These are phyloP conservation scores for Lomographa bimaculata DNA, from an alignment of 2,888 invertebrate species.

Conservation along the genomic window DNA sequence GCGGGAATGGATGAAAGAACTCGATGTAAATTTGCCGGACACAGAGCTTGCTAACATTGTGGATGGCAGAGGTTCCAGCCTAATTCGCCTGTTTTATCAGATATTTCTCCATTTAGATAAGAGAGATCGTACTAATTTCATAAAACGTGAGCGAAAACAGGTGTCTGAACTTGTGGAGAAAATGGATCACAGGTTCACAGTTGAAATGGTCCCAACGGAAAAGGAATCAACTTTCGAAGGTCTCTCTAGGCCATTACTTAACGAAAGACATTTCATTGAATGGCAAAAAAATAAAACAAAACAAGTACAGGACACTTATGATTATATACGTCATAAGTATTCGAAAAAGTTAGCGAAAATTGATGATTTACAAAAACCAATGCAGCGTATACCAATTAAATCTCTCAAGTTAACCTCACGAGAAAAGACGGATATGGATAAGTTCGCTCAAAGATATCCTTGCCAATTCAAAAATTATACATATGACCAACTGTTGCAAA, in stretches of 20 bases:
- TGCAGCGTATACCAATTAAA: conserved; percentile 34
- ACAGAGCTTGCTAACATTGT: conserved; percentile 74
- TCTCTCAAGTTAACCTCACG: conserved; percentile 33
- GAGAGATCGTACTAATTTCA: conserved; percentile 81
- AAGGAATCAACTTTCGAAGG: conserved; percentile 61
- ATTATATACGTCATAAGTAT: conserved; percentile 66
- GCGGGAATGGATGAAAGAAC: conserved; percentile 74
- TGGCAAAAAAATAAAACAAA: conserved; percentile 82
- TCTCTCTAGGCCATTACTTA: conserved; percentile 68
- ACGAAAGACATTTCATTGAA: conserved; percentile 77
- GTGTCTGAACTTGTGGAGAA: conserved; percentile 66
- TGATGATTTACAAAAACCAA: conserved; percentile 51
- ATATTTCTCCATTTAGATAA: conserved; percentile 84
- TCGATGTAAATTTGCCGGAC: conserved; percentile 72
- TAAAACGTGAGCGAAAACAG: conserved; percentile 73
- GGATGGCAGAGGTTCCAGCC: conserved; percentile 72
- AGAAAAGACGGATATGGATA: conserved; percentile 62
- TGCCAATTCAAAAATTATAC: conserved; percentile 66
- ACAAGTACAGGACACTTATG: conserved; percentile 68
- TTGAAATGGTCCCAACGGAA: conserved; percentile 58
- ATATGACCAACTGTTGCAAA: conserved; percentile 61
- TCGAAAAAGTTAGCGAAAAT: conserved; percentile 62
- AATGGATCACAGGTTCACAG: conserved; percentile 61
- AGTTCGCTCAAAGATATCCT: conserved; percentile 58
- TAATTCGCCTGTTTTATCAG: conserved; percentile 84